Evolutionary conservation across 2,113 vertebrate genomes (phyloP), one percentile per base, ranked within the genome.

Genomic region (Stomatorhinus ivindoensis): DNA sequence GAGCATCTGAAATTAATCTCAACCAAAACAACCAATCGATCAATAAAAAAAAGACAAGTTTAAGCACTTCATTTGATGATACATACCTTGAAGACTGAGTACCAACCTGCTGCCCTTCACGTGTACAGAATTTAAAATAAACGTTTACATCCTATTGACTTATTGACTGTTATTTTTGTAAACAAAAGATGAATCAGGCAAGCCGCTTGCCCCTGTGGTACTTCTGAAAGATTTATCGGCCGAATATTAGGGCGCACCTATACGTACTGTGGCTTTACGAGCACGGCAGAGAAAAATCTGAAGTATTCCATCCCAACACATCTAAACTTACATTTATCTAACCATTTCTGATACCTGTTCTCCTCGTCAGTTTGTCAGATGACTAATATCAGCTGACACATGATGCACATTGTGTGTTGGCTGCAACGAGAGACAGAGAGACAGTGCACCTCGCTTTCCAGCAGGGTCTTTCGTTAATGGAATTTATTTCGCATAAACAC

Each of bases 311-410:
- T 31, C 88, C 83, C 46, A 35, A 7, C 48, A 55, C 69, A 11
- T 55, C 55, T 85, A 73, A 84, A 76, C 87, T 89, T 90, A 61
- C 83, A 50, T 58, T 88, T 91, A 87, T 90, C 89, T 86, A 91
- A 91, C 87, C 8, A 27, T 7, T 6, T 69, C n/a, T n/a, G 61
- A 90, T 48, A 48, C 87, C 47, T 11, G 47, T 19, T 88, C n/a
- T 87, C 46, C 27, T 35, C 8, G 10, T 53, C 50, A 24, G n/a
- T 50, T 73, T 48, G 31, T 19, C 87, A 88, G 46, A 88, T 1
- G 61, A 42, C 42, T 24, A 76, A 76, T 15, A 76, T 48, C 44
- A 76, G 44, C 87, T 51, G 44, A 50, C 42, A 47, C 61, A 24
- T 47, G 35, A 42, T 42, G 31, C 31, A 35, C 61, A 2, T 27